phyloP scores from a whole-genome alignment of 2,113 vertebrate genomes.

The Climacteris rufus region DNA sequence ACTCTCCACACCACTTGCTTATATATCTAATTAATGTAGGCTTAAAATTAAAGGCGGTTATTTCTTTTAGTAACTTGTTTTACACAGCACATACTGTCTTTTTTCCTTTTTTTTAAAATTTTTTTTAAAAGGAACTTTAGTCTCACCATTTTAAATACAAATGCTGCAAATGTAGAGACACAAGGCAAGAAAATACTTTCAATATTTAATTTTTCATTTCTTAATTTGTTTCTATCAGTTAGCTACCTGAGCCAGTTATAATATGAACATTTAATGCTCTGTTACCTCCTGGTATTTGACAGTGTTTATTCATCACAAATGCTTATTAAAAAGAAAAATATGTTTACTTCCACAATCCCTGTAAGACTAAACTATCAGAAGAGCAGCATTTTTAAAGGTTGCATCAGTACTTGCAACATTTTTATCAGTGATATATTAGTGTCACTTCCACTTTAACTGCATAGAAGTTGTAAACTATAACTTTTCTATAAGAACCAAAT shows the following conservation, averaged over 20 bases:
- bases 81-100: neutral
- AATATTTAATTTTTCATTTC: neutral
- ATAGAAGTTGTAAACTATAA: neutral
- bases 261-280: neutral
- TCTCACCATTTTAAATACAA: neutral
- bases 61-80: neutral
- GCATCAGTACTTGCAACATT: neutral
- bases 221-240: neutral
- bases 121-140: neutral
- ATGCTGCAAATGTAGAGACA: neutral
- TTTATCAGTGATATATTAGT: neutral
- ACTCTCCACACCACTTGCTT: neutral
- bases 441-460: neutral
- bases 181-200: neutral
- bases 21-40: neutral
- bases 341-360: neutral
- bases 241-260: neutral
- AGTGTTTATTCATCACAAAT: constrained; percentile 41
- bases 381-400: neutral
- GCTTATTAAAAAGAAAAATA: constrained; percentile 44
- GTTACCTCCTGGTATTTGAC: neutral
- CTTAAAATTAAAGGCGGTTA: neutral
- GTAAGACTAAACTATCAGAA: neutral
- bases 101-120: no score
- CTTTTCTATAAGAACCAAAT: neutral